Evolutionary conservation across 2,888 invertebrate genomes (phyloP), one percentile per base, ranked within the genome.

Genomic region (Patella depressa): DNA sequence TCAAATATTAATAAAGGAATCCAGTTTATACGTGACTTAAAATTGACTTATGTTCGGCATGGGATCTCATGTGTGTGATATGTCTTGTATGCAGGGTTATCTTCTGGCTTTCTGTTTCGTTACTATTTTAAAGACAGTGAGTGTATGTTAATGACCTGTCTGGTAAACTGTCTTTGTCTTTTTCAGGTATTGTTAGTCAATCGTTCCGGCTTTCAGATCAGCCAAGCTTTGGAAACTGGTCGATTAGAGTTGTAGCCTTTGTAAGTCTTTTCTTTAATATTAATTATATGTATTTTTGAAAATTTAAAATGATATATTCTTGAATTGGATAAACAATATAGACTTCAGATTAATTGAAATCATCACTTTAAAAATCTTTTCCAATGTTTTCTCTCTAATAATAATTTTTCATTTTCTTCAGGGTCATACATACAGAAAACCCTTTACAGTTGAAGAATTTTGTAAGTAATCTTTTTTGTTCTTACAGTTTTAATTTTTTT

Each of bases 211-310:
- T 98, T 76, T 96, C 98, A 0, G 96, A 97, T 91, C 97, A 97
- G 90, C 97, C 98, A 0, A 94, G 95, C 71, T 98, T 95, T 91
- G 98, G 98, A 11, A 95, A 96, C 89, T 98, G 98, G 98, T 95
- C 94, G 71, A 95, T 98, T 83, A 94, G 95, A 81, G 95, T 98
- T 0, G 94, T 96, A 83, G 98, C 97, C 0, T 95, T 96, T 89
- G 92, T 91, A 85, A 89, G 89, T 88, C 72, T 53, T 59, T 34
- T 45, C 45, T 45, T 45, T 45, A 45, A 45, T 45, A 45, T 45
- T 9, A 45, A 45, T 45, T 45, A 45, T 1, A 9, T 7, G 45
- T 45, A 45, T 45, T 45, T 45, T 45, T 45, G 45, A 45, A 45
- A 45, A 45, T 45, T 45, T 45, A 45, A 45, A 45, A 9, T 9